phyloP scores from a whole-genome alignment of 1,140 invertebrate species.

The Drosophila navojoa region DNA sequence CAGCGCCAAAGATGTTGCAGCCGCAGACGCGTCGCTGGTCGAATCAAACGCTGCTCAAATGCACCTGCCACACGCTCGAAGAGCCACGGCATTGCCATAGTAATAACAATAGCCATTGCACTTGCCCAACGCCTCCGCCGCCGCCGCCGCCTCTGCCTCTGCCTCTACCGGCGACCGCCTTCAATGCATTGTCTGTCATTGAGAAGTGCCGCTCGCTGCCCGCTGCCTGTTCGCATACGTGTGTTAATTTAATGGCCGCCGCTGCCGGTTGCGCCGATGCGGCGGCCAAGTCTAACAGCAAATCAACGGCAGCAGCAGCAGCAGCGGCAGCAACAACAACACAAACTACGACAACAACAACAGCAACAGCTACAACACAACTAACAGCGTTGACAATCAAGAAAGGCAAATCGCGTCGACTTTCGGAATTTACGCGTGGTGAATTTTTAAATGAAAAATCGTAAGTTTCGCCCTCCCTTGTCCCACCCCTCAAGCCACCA shows the following conservation, averaged over 20 bases:
- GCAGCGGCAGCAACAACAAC: slow-evolving; percentile 2
- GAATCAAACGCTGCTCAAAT: slow-evolving; percentile 71
- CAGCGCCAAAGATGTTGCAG: slow-evolving; percentile 40
- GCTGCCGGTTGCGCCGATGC: slow-evolving; percentile 23
- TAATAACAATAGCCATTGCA: slow-evolving; percentile 23
- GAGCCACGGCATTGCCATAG: slow-evolving; percentile 17
- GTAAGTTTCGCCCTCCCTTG: slow-evolving; percentile 65
- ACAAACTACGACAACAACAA: slow-evolving; percentile 18
- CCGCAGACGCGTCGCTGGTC: slow-evolving; percentile 67
- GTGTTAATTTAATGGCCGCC: slow-evolving; percentile 40
- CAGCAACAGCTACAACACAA: slow-evolving; percentile 28
- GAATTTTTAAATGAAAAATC: slow-evolving; percentile 84
- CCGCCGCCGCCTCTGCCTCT: neutral
- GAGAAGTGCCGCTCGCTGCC: slow-evolving; percentile 65
- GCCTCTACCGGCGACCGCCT: neutral
- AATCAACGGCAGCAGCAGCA: slow-evolving; percentile 30
- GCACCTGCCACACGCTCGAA: slow-evolving; percentile 55
- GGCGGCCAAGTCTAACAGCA: slow-evolving; percentile 34
- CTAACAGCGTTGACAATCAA: slow-evolving; percentile 43
- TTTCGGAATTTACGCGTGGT: slow-evolving; percentile 84
- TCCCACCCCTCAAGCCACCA: neutral
- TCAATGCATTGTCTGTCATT: slow-evolving; percentile 43
- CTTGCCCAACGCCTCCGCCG: slow-evolving; percentile 28
- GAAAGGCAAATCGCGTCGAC: slow-evolving; percentile 83
- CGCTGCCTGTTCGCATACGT: slow-evolving; percentile 38